Conservation (phyloP, 2,113 vertebrate species). For the Acrocephalus kingi region DNA sequence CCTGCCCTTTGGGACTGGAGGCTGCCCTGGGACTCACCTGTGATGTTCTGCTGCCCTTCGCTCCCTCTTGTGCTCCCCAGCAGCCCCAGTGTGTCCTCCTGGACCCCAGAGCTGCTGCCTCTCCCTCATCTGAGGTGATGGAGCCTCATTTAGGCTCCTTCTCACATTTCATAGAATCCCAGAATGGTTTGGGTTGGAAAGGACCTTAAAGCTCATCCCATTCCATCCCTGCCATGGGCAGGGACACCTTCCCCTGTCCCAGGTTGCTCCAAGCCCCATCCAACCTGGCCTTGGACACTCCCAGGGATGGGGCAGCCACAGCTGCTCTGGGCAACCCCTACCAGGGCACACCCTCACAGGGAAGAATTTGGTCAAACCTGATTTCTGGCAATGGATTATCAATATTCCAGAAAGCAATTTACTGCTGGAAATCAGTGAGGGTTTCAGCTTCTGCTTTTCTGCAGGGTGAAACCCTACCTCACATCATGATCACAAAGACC, state of each 20-base stretch:
- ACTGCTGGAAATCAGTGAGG: not conserved
- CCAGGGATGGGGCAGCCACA: not conserved
- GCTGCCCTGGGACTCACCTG: not conserved
- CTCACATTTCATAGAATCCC: not conserved
- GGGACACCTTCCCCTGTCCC: not conserved
- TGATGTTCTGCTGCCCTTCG: not conserved
- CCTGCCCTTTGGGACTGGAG: not conserved
- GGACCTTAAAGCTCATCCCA: not conserved
- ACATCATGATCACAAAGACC: not conserved
- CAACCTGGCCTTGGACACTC: accelerated
- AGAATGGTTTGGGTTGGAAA: not conserved
- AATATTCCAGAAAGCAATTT: not conserved
- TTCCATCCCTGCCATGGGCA: not conserved
- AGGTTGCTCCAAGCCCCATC: accelerated
- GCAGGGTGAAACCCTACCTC: not conserved
- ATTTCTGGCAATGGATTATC: not conserved
- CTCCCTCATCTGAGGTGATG: accelerated
- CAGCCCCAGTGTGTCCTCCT: not conserved
- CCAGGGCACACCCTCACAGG: not conserved
- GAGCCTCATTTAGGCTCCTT: not conserved
- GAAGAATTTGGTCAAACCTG: not conserved
- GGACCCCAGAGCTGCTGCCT: not conserved
- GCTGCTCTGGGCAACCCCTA: not conserved
- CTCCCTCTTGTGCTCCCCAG: not conserved
- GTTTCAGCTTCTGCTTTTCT: not conserved